Percentiles rank a stretch among this genome's conserved stretches.
phyloP scores from a whole-genome alignment of 2,888 invertebrate genomes.

The Tryphoninae sp. region DNA sequence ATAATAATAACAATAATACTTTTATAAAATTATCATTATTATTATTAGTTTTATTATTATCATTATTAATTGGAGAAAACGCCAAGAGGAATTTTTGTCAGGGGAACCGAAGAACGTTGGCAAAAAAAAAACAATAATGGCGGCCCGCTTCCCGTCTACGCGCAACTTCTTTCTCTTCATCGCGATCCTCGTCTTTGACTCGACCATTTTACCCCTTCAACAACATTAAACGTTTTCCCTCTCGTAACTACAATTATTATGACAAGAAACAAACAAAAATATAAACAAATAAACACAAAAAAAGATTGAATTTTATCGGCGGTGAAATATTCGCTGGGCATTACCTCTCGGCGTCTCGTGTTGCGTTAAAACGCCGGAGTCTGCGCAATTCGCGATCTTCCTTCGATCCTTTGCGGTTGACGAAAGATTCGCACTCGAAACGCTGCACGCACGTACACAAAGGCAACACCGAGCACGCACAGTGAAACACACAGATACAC shows the following conservation, averaged over 20 bases:
- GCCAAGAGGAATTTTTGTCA: neutral
- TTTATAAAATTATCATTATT: too few relatives aligned
- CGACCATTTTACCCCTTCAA: neutral
- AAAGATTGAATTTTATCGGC: neutral
- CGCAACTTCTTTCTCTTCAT: neutral
- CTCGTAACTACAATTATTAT: constrained; percentile 16
- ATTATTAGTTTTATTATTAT: too few relatives aligned
- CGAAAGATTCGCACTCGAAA: constrained; percentile 10
- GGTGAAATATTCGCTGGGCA: neutral
- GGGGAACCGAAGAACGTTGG: neutral
- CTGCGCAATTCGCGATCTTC: constrained; percentile 38
- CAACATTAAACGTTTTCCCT: neutral
- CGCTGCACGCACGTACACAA: neutral
- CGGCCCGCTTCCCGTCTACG: constrained; percentile 16
- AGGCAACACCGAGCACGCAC: too few relatives aligned
- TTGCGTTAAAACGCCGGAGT: neutral
- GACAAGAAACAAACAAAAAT: neutral
- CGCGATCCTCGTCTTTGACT: constrained; percentile 9
- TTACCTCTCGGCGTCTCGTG: constrained; percentile 31
- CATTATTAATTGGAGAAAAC: too few relatives aligned
- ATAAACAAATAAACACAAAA: neutral
- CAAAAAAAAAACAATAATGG: constrained; percentile 43
- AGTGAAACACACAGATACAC: too few relatives aligned
- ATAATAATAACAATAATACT: too few relatives aligned
- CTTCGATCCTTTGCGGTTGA: constrained; percentile 11